Conservation (phyloP, 2,888 invertebrate species). For the Drosophila macrothrix region DNA sequence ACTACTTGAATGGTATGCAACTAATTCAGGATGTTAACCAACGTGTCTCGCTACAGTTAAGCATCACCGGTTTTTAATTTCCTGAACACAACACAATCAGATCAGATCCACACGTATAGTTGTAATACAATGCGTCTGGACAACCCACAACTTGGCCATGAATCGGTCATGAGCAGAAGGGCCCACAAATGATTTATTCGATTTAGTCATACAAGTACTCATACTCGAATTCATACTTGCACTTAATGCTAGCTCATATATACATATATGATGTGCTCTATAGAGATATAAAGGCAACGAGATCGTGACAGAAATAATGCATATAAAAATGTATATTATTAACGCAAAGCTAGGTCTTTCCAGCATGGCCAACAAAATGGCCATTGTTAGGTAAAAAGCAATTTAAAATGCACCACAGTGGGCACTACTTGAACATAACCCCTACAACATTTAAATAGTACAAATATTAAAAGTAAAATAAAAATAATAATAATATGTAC, state of each 20-base stretch:
- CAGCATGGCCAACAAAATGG: constrained; percentile 62
- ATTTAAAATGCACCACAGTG: constrained; percentile 65
- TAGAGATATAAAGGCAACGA: constrained; percentile 79
- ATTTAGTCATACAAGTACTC: constrained; percentile 23
- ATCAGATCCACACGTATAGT: constrained; percentile 4
- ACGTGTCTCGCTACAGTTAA: constrained; percentile 64
- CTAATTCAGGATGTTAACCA: constrained; percentile 78
- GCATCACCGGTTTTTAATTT: constrained; percentile 42
- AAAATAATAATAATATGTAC: too few species aligned
- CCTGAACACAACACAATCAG: constrained; percentile 20
- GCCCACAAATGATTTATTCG: constrained; percentile 39
- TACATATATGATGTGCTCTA: constrained; percentile 44
- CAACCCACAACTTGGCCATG: constrained; percentile 49
- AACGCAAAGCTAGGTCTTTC: constrained; percentile 45
- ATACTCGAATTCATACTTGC: constrained; percentile 18
- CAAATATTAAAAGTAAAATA: too few species aligned
- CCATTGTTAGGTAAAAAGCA: constrained; percentile 58
- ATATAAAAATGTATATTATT: constrained; percentile 80
- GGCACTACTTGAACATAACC: background rate
- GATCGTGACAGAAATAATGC: constrained; percentile 83
- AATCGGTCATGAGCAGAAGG: constrained; percentile 38
- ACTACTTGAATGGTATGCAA: constrained; percentile 64
- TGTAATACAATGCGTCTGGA: background rate
- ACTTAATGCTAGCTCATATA: constrained; percentile 12
- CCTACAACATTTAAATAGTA: background rate